Percentiles rank a stretch among this genome's conserved stretches.
phyloP scores from a whole-genome alignment of 2,797 vertebrate genomes.

The Typhlichthys subterraneus region DNA sequence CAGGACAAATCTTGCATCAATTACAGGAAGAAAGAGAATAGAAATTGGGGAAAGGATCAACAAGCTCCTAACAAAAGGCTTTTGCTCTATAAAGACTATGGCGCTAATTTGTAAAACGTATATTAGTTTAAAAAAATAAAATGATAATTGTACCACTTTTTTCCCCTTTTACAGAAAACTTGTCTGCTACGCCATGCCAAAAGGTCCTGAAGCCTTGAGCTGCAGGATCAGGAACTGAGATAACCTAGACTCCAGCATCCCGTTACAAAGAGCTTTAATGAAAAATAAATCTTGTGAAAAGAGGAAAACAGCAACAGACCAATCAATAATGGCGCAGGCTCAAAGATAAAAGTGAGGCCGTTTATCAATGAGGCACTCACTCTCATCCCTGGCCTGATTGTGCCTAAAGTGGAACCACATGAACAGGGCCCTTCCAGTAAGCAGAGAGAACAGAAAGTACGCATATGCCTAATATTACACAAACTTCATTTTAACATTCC shows the following conservation, averaged over 20 bases:
- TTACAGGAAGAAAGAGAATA: conserved; percentile 48
- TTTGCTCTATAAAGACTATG: background rate
- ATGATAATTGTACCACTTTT: conserved; percentile 9
- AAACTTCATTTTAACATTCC: background rate
- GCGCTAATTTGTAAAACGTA: conserved; percentile 13
- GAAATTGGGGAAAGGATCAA: conserved; percentile 22
- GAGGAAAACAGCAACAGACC: conserved; percentile 50
- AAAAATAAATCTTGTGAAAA: conserved; percentile 67
- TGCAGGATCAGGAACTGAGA: conserved; percentile 33
- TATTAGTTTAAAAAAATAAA: conserved; percentile 28
- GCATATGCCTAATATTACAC: conserved; percentile 3
- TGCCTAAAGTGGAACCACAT: conserved; percentile 78
- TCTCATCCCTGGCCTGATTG: conserved; percentile 76
- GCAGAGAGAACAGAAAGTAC: conserved; percentile 30
- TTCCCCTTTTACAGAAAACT: conserved; percentile 15
- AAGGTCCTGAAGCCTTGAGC: conserved; percentile 30
- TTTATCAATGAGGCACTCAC: conserved; percentile 60
- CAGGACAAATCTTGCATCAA: conserved; percentile 54
- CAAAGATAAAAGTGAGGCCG: conserved; percentile 61
- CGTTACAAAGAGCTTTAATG: conserved; percentile 59
- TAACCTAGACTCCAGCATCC: conserved; percentile 41
- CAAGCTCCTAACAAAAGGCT: conserved; percentile 24
- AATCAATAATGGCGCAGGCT: conserved; percentile 58
- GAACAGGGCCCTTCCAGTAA: conserved; percentile 50
- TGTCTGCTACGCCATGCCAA: conserved; percentile 3